Percentiles rank a stretch among this genome's conserved stretches.
Conservation (phyloP, 2,888 invertebrate genomes). For the Thelaira solivaga region DNA sequence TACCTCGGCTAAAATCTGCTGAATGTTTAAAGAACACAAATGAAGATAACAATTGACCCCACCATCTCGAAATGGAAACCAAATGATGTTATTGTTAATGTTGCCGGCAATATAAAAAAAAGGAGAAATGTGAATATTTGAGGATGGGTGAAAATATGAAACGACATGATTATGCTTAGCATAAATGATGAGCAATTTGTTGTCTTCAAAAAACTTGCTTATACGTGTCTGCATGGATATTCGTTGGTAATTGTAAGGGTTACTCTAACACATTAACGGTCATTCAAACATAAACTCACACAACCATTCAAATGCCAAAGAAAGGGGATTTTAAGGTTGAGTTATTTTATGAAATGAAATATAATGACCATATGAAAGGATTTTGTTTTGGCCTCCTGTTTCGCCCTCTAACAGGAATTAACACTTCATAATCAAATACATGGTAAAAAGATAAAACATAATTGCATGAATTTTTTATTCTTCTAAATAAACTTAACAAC, state of each 20-base stretch:
- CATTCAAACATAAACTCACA: background rate
- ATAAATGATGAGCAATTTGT: conserved; percentile 55
- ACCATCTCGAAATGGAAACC: background rate
- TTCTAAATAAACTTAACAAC: no score
- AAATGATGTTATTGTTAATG: conserved; percentile 6
- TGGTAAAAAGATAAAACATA: background rate
- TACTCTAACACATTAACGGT: background rate
- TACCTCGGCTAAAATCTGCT: background rate
- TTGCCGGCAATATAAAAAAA: conserved; percentile 3
- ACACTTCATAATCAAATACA: conserved; percentile 18
- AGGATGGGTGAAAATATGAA: conserved; percentile 22
- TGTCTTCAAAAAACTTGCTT: background rate
- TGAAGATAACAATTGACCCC: conserved; percentile 23
- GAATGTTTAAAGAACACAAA: conserved; percentile 14
- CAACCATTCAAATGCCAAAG: background rate
- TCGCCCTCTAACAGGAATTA: conserved; percentile 18
- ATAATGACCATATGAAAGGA: conserved; percentile 45
- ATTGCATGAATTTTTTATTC: background rate
- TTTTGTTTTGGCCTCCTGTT: conserved; percentile 10
- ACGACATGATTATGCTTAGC: conserved; percentile 46
- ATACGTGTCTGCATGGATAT: background rate
- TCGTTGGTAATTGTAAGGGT: background rate
- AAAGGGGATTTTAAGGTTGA: conserved; percentile 44
- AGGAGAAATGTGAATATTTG: background rate
- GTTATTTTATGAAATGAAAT: conserved; percentile 34